Evolutionary conservation across 2,888 invertebrate genomes (phyloP), one percentile per base, ranked within the genome.

Genomic region (Pinctada fucata): DNA sequence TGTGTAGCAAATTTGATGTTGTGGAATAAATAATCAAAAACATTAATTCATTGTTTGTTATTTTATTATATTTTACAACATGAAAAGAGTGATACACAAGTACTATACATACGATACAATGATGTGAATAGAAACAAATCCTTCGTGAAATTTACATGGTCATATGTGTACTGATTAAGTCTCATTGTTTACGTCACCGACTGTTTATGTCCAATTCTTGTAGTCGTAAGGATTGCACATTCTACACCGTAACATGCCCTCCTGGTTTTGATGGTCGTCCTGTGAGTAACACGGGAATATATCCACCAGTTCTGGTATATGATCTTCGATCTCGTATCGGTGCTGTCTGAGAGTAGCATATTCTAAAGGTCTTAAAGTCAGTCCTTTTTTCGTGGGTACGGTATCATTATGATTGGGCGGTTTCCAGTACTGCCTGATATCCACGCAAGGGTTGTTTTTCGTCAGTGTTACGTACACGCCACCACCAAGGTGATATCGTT

Each of bases 391-490:
- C 10, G 72, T 73, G 2, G 78, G 78, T 45, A 78, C 72, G 31
- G 72, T 65, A 16, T 76, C 68, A 4, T 72, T 70, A 47, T 78
- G 52, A 75, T 69, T 68, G 10, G 16, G 52, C 4, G 81, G 81
- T 74, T 79, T 76, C 81, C 81, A 81, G 47, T 73, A 81, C 71
- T 79, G 64, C 51, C 81, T 72, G 13, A 81, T 68, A 71, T 79
- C 79, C 45, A 81, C 76, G 49, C 75, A 75, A 5, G 63, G 16
- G 50, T 63, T 71, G 49, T 65, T 63, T 2, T 50, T 52, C 4
- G 45, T 63, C 10, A 78, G 48, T 10, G 47, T 72, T 67, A 72
- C 66, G 45, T 67, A 78, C 8, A 76, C 73, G 58, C 78, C 78
- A 10, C 74, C 73, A 5, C 80, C 77, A 6, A 80, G 63, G 10